Evolutionary conservation across 2,797 vertebrate species (phyloP).

Genomic region (Labroides dimidiatus): DNA sequence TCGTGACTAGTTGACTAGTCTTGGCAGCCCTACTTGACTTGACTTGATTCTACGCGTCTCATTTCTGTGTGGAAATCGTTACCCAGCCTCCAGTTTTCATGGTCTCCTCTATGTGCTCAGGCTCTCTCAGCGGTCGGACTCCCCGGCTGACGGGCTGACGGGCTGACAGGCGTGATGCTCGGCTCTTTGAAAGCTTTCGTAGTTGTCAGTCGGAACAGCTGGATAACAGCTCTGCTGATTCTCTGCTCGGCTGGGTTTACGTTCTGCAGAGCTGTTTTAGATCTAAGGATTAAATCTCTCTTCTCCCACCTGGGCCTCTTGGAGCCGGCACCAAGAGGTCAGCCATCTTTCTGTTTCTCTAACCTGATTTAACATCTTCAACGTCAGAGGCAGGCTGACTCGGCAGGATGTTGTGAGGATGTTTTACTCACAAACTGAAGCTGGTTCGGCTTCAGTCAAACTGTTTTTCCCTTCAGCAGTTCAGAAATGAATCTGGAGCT

Average conservation of each 20-base stretch:
- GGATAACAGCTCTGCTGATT: slow-evolving; percentile 33
- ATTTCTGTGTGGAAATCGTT: no score
- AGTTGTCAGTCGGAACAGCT: slow-evolving; percentile 12
- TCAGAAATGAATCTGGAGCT: slow-evolving; percentile 2
- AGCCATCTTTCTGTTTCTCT: slow-evolving; percentile 20
- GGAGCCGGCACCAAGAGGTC: slow-evolving; percentile 7
- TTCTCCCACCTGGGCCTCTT: slow-evolving; percentile 29
- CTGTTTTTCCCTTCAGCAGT: slow-evolving; percentile 4
- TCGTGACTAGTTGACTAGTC: no score
- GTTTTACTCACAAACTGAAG: no score
- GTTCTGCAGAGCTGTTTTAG: slow-evolving; percentile 41
- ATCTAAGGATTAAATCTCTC: slow-evolving; percentile 50
- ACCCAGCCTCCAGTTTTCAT: no score
- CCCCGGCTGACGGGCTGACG: slow-evolving; percentile 18
- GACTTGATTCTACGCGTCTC: no score
- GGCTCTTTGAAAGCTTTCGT: slow-evolving; percentile 40
- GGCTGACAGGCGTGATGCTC: slow-evolving; percentile 20
- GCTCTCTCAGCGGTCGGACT: background rate
- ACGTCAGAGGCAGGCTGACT: background rate
- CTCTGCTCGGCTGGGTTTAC: slow-evolving; percentile 34
- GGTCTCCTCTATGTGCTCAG: background rate
- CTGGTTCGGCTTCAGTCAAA: no score
- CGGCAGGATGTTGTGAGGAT: no score
- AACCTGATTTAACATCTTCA: background rate
- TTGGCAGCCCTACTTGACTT: no score